Conservation (phyloP, 2,797 vertebrate genomes). For the Botia almorhae region DNA sequence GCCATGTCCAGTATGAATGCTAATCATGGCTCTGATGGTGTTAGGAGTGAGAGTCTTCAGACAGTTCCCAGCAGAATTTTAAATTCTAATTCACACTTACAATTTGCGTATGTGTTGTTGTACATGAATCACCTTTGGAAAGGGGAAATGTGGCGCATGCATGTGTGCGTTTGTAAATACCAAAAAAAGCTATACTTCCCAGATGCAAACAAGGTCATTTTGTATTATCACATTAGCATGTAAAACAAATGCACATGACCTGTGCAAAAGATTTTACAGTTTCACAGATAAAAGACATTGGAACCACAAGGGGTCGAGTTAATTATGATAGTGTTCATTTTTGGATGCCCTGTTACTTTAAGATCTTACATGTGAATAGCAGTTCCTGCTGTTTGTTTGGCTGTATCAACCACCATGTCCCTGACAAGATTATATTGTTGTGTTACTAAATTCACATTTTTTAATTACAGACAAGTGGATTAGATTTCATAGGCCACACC, state of each 20-base stretch:
- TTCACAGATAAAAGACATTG: too few relatives aligned
- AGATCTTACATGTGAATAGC: not conserved
- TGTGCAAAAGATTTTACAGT: too few relatives aligned
- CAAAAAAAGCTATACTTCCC: not conserved
- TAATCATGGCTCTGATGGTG: slow-evolving; percentile 39
- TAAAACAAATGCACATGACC: not conserved
- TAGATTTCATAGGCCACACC: not conserved
- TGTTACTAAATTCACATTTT: not conserved
- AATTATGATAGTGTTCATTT: not conserved
- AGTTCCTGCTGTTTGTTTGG: not conserved
- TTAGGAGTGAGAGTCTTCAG: slow-evolving; percentile 28
- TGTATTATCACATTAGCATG: not conserved
- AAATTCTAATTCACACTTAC: slow-evolving; percentile 37
- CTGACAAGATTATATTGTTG: not conserved
- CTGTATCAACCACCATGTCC: not conserved
- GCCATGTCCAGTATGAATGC: slow-evolving; percentile 35
- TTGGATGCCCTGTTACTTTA: not conserved
- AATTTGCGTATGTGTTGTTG: slow-evolving; percentile 38
- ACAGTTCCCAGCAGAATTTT: slow-evolving; percentile 23
- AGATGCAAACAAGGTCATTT: not conserved
- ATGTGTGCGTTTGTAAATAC: not conserved
- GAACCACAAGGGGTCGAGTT: too few relatives aligned
- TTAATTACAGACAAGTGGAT: too few relatives aligned
- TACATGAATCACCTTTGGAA: slow-evolving; percentile 26
- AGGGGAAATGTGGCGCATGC: not conserved